Evolutionary conservation across 2,888 invertebrate genomes (phyloP), one percentile per base, ranked within the genome.

Genomic region (Rugalucina vietnamica): DNA sequence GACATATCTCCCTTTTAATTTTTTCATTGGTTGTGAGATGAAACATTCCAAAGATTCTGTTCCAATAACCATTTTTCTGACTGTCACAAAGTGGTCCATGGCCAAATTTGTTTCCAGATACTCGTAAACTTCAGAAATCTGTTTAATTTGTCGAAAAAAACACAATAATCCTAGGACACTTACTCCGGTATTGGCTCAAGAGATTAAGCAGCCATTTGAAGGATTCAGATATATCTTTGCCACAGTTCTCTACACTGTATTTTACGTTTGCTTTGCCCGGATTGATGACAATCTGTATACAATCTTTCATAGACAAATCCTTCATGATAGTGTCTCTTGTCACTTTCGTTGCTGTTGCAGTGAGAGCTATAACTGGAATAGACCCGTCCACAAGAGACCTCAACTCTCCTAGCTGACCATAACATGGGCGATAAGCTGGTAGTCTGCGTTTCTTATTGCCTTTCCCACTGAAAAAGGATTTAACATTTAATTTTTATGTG

Each of bases 61-160:
- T 80, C 29, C 80, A 69, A 50, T 70, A 73, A 36, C 74, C 75
- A 50, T 80, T 80, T 21, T 43, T 65, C 8, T 43, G 50, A 36
- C 50, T 37, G 36, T 10, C 5, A 71, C 24, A 49, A 71, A 81
- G 27, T 74, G 43, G 5, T 50, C 50, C 39, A 70, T 39, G 18
- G 57, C 57, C 18, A 81, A 37, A 4, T 60, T 27, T 54, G 57
- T 49, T 29, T 81, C 71, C 18, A 81, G 39, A 27, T 54, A 65
- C 32, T 76, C 81, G 49, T 57, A 81, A 1, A 81, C 76, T 43
- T 81, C 81, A 18, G 76, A 27, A 8, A 76, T 75, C n/a, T 76
- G 71, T 32, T 57, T 81, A 14, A 81, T 81, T 54, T 76, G 81
- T 36, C 81, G 21, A 69, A 81, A 75, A n/a, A 54, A 80, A 80